Evolutionary conservation across 2,113 vertebrate genomes (phyloP).

Genomic region (Pogonocichla stellata): DNA sequence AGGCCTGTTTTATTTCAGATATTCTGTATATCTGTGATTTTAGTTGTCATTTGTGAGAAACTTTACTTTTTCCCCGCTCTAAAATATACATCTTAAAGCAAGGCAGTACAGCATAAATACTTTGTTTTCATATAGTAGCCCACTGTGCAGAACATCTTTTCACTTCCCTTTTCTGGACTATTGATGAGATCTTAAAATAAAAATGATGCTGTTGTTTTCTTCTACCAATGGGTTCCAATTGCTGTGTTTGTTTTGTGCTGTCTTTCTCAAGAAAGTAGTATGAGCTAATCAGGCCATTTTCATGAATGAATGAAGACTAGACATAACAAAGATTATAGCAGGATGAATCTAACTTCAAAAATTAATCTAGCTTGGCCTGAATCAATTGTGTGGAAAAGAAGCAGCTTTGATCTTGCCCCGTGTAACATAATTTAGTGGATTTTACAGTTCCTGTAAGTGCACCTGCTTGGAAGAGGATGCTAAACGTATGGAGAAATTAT

Average conservation of each 20-base stretch:
- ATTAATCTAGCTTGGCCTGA: background rate
- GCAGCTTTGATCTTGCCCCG: background rate
- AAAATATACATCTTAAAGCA: background rate
- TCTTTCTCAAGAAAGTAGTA: background rate
- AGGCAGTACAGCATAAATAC: background rate
- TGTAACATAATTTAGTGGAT: background rate
- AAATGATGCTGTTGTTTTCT: background rate
- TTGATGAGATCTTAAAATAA: constrained; percentile 27
- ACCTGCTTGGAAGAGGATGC: background rate
- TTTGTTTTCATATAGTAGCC: constrained; percentile 32
- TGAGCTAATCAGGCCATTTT: background rate
- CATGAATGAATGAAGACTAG: background rate
- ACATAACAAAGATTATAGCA: background rate
- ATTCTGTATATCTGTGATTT: background rate
- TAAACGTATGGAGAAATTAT: background rate
- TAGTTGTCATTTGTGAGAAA: background rate
- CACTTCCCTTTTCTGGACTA: constrained; percentile 30
- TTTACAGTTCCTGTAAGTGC: background rate
- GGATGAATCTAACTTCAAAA: background rate
- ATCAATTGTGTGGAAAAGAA: background rate
- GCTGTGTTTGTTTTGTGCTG: background rate
- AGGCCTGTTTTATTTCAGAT: background rate
- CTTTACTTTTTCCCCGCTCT: background rate
- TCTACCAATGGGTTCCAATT: background rate
- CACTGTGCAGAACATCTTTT: background rate